phyloP scores from a whole-genome alignment of 1,140 invertebrate species.

The Drusus annulatus region DNA sequence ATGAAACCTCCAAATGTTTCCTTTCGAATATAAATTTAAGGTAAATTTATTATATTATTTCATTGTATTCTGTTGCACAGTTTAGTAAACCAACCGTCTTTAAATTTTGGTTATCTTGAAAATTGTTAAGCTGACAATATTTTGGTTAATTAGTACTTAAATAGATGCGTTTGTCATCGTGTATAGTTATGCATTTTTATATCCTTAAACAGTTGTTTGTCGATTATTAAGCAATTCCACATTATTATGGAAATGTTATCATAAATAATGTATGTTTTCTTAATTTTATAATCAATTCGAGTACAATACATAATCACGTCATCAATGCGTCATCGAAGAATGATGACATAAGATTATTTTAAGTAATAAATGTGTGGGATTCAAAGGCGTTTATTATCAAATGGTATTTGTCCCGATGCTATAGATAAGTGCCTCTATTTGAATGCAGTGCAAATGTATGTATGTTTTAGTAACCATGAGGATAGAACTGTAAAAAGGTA shows the following conservation, averaged over 20 bases:
- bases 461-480: no score
- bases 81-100: no score
- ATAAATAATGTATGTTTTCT: conserved; percentile 1
- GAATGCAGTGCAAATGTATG: no score
- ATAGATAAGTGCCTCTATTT: no score
- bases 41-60: conserved; percentile 26
- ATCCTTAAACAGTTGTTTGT: not conserved
- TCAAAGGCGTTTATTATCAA: conserved; percentile 27
- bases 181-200: no score
- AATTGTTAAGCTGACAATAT: no score
- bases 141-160: no score
- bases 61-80: no score
- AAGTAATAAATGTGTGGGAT: conserved; percentile 25
- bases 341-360: conserved; percentile 38
- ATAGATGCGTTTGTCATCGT: no score
- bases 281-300: conserved; percentile 15
- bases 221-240: not conserved
- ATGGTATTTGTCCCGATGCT: not conserved
- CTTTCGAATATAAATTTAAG: conserved; percentile 49
- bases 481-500: no score
- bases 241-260: not conserved
- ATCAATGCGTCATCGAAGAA: conserved; percentile 25
- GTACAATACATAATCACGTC: not conserved
- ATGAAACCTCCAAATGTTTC: conserved; percentile 45
- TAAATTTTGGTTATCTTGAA: no score